Evolutionary conservation across 2,797 vertebrate species (phyloP).

Genomic region (Paedocypris micromegethes): DNA sequence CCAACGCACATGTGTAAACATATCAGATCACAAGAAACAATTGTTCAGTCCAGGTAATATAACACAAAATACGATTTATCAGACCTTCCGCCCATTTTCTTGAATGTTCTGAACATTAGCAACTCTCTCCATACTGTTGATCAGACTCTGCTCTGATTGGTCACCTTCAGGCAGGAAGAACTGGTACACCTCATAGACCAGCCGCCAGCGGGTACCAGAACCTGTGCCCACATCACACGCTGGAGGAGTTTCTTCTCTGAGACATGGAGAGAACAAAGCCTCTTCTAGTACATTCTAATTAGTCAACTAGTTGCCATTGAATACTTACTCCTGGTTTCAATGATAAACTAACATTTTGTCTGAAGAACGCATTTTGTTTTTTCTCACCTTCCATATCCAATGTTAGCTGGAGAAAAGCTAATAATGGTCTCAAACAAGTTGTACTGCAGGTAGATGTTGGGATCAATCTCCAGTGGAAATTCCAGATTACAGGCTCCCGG

Average conservation of each 20-base stretch:
- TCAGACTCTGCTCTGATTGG: constrained; percentile 70
- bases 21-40: neutral
- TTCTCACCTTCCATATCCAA: constrained; percentile 80
- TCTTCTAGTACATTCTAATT: neutral
- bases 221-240: constrained; percentile 65
- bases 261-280: neutral
- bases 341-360: too few species aligned
- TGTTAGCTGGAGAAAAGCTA: constrained; percentile 84
- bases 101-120: constrained; percentile 62
- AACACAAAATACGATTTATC: constrained; percentile 10
- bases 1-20: neutral
- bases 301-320: too few species aligned
- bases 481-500: constrained; percentile 90
- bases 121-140: constrained; percentile 72
- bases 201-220: constrained; percentile 68
- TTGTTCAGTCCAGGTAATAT: neutral
- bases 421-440: constrained; percentile 80
- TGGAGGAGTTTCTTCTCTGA: constrained; percentile 68
- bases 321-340: too few species aligned
- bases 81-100: constrained; percentile 71
- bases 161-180: constrained; percentile 85
- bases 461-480: constrained; percentile 81
- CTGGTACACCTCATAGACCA: constrained; percentile 86
- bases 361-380: neutral
- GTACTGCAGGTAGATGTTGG: constrained; percentile 84